A percentile compares a stretch with the other conserved stretches of the same genome.
Conservation (phyloP, 2,113 vertebrate genomes). For the Aegithalos caudatus region DNA sequence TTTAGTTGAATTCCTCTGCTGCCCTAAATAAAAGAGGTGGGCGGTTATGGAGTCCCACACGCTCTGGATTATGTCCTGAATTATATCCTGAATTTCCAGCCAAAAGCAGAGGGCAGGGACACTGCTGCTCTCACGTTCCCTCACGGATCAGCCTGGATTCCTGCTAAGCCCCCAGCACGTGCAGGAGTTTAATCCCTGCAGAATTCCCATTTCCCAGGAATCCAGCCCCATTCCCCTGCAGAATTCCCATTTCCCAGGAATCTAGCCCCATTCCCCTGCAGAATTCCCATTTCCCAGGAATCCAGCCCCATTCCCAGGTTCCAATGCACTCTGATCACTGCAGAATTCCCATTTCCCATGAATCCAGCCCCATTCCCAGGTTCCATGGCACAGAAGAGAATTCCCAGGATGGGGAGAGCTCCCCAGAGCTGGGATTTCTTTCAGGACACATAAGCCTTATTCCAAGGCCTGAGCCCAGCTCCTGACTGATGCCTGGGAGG, state of each 20-base stretch:
- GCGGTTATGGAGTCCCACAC: neutral
- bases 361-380: no score
- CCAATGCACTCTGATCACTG: no score
- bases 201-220: neutral
- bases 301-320: no score
- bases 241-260: no score
- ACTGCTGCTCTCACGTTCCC: accelerated
- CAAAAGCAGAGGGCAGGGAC: neutral
- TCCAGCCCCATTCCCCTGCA: neutral
- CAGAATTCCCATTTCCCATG: neutral
- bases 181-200: neutral
- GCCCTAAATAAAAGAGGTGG: neutral
- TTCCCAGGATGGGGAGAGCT: neutral
- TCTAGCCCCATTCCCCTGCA: no score
- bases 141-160: accelerated
- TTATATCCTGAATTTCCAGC: neutral
- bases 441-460: neutral
- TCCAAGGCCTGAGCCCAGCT: no score
- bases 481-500: neutral
- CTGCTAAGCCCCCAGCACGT: neutral
- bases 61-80: neutral
- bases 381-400: neutral
- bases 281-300: no score
- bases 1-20: neutral
- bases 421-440: neutral